Base-by-base conservation (phyloP, 2,797 vertebrate species). In the Coendou prehensilis region DNA sequence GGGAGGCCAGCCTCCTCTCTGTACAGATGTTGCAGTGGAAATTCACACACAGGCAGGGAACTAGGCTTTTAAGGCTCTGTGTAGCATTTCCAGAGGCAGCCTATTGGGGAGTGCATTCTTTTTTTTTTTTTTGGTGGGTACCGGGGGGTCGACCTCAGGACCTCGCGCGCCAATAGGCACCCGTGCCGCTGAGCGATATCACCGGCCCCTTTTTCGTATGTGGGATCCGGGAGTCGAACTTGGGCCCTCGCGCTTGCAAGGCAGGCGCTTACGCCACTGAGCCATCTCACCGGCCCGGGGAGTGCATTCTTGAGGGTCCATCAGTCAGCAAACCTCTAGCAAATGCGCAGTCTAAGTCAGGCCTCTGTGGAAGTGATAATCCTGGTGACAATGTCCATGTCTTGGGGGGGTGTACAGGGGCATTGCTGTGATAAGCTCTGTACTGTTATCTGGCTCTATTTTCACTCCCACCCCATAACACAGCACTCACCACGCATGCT, bases 81-180 rank as follows among this genome's bases (percentile, higher is more conserved):
- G 59, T 45, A 13, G n/a, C 13, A 13, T 94, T 97, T 95, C 10
- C 80, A 45, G 93, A 82, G 56, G 57, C 54, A 18, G 47, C 69
- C 30, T 80, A 7, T 50, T 95, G 41, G 80, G 50, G 45, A 93
- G n/a, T 13, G 13, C 6, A 45, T n/a, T 73, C 59, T 86, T 4
- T n/a, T n/a, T n/a, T n/a, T n/a, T n/a, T n/a, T n/a, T n/a, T n/a
- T n/a, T n/a, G n/a, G n/a, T n/a, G n/a, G n/a, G n/a, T n/a, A n/a
- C n/a, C n/a, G n/a, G n/a, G n/a, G n/a, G n/a, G n/a, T n/a, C n/a
- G n/a, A n/a, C n/a, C n/a, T n/a, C n/a, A n/a, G n/a, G n/a, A n/a
- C n/a, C n/a, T n/a, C n/a, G n/a, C n/a, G n/a, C n/a, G n/a, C n/a
- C n/a, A n/a, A n/a, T n/a, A n/a, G n/a, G n/a, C n/a, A n/a, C n/a